Evolutionary conservation across 1,140 invertebrate species (phyloP), one percentile per base, ranked within the genome.

Genomic region (Holcopasites calliopsidis): DNA sequence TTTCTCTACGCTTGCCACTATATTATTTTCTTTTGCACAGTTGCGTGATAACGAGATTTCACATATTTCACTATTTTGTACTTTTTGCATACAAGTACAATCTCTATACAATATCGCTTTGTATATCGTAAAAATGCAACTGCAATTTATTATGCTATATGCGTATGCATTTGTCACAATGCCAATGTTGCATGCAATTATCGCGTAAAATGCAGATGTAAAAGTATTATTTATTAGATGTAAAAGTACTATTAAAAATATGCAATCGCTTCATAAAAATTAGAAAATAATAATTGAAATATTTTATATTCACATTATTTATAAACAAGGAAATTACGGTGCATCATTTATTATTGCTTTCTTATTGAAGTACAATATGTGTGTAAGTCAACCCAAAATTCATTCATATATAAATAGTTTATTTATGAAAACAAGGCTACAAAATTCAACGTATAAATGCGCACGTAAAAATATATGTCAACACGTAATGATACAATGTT

Each of bases 361-460:
- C n/a, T 18, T 33, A 16, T 50, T 35, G 13, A 57, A 4, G 54
- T 31, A 35, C 8, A 33, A 21, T 33, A 57, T 18, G 23, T 57
- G n/a, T n/a, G n/a, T 33, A 57, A 7, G 18, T 3, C 23, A 57
- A 58, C 33, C 16, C 23, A 33, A 44, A 33, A 21, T 33, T 11
- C 18, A 26, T 0, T 33, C 28, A 16, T 49, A 61, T 49, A 61
- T 28, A 69, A 47, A 16, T 47, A 40, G 42, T 40, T 60, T 60
- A 61, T 62, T 61, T 61, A 4, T 21, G 55, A 31, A 38, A 71
- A 61, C 33, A 61, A 50, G 10, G 42, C 33, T 71, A 33, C 33
- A 62, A 28, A 40, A 18, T 4, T 42, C 50, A 68, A 33, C 11
- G 16, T 71, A 71, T 58, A 70, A 70, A 70, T 70, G 54, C 31